Base-by-base conservation (phyloP, 1,140 invertebrate species). In the Zaprionus nigranus region DNA sequence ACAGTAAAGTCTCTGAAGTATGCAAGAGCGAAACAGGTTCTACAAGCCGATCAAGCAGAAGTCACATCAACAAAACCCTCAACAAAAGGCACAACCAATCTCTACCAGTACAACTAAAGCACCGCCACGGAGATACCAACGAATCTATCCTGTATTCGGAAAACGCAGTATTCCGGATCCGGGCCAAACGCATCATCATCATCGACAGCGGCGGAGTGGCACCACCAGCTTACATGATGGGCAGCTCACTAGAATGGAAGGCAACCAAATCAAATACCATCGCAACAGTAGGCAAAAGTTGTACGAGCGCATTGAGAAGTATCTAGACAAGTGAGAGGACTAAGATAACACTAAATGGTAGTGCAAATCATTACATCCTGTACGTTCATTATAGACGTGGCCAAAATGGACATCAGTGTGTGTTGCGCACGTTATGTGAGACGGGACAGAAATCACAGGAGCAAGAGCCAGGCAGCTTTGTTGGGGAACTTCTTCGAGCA, bases 361-460 rank as follows among this genome's bases (percentile, higher is more conserved):
- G 11, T 22, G 9, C 3, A 22, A 22, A 24, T 36, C 30, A 5
- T 12, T 15, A 40, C 5, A 7, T 59, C 34, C 9, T 49, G 5
- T 63, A 34, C 9, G 3, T 9, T 34, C 9, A 9, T 34, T 51
- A 38, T 43, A 92, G 92, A 62, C 81, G 78, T 11, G 86, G 78
- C 36, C 92, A 94, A 66, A 94, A 95, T 82, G 96, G 96, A 0
- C 93, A 93, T 75, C 93, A 95, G 58, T 97, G 96, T 84, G 93
- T 97, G 30, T 85, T 96, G 76, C 94, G 95, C 49, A 95, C 94
- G 20, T 96, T 97, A 63, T 97, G 96, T 82, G 96, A 97, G 84
- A 95, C 96, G 11, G 96, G 96, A 0, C 94, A 95, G 82, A 94
- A 94, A 71, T 95, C 95, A 0, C 85, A 95, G 3, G 88, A 94